phyloP scores from a whole-genome alignment of 2,888 invertebrate genomes.

The Athripsodes cinereus region DNA sequence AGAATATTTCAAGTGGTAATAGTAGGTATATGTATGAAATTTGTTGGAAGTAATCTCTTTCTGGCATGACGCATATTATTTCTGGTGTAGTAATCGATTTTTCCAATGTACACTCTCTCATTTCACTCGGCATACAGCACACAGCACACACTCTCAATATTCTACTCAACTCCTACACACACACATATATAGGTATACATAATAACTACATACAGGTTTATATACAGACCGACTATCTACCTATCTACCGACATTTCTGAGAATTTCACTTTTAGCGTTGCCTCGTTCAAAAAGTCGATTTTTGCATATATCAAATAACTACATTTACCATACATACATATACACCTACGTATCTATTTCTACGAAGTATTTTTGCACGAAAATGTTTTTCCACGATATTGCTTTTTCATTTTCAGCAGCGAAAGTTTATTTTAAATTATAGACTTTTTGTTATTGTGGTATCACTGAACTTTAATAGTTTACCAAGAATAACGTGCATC shows the following conservation, averaged over 20 bases:
- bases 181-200: background rate
- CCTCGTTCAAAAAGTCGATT: conserved; percentile 1
- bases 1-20: too few relatives aligned
- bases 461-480: background rate
- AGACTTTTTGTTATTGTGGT: background rate
- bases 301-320: background rate
- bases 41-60: conserved; percentile 11
- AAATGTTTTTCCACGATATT: background rate
- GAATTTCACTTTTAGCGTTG: conserved; percentile 4
- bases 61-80: conserved; percentile 13
- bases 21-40: too few relatives aligned
- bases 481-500: too few relatives aligned
- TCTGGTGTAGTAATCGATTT: conserved; percentile 13
- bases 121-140: background rate
- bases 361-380: background rate
- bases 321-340: background rate
- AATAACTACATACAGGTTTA: background rate
- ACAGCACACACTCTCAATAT: background rate
- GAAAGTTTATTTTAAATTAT: conserved; percentile 1
- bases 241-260: background rate
- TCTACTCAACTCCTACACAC: background rate
- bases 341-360: background rate
- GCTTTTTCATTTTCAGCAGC: background rate
- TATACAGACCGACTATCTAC: background rate
- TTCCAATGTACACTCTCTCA: conserved; percentile 8